Conservation (phyloP, 1,140 invertebrate species). For the Papilio helenus region DNA sequence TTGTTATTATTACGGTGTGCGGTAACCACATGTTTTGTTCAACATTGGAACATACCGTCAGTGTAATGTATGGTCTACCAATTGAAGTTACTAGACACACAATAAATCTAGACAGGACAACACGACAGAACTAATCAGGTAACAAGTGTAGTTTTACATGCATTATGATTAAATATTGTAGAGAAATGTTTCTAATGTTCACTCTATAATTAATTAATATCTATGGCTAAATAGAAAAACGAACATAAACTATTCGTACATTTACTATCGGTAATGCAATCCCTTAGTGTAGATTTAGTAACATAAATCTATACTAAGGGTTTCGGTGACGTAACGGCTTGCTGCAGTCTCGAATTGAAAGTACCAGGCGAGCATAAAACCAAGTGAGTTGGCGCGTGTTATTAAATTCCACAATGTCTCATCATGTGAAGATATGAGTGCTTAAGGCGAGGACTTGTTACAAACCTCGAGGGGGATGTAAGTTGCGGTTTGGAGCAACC, state of each 20-base stretch:
- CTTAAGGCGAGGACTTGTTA: background rate
- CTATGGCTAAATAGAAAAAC: too few relatives aligned
- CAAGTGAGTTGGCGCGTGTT: constrained; percentile 31
- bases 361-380: constrained; percentile 45
- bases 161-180: too few relatives aligned
- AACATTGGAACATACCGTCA: background rate
- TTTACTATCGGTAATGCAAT: too few relatives aligned
- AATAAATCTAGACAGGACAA: too few relatives aligned
- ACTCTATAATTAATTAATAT: too few relatives aligned
- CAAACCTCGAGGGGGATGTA: constrained; percentile 6
- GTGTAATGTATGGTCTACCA: background rate
- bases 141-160: too few relatives aligned
- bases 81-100: too few relatives aligned
- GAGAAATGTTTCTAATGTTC: too few relatives aligned
- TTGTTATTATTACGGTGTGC: constrained; percentile 5
- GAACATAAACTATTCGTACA: too few relatives aligned
- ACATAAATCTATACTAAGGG: too few relatives aligned
- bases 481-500: background rate
- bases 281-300: too few relatives aligned
- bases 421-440: constrained; percentile 30
- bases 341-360: background rate
- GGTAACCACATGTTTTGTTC: constrained; percentile 3
- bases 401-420: constrained; percentile 35
- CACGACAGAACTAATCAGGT: too few relatives aligned
- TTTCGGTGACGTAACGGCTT: background rate